Percentiles rank a stretch among this genome's conserved stretches.
phyloP scores from a whole-genome alignment of 2,113 vertebrate genomes.

The Fulica atra region DNA sequence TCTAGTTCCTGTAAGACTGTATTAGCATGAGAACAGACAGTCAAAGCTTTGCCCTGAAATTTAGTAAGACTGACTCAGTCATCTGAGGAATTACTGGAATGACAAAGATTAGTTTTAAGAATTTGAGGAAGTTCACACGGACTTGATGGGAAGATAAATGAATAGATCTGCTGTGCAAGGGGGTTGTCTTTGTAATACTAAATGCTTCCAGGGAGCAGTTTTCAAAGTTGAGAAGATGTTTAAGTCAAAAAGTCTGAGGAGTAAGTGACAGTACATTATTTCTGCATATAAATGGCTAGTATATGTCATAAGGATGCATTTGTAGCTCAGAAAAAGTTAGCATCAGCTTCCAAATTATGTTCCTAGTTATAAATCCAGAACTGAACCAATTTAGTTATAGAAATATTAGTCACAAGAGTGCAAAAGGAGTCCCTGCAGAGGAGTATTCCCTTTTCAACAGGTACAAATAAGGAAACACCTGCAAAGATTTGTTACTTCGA shows the following conservation, averaged over 20 bases:
- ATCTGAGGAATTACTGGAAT: slow-evolving; percentile 46
- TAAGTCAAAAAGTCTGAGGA: slow-evolving; percentile 23
- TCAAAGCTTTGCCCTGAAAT: slow-evolving; percentile 61
- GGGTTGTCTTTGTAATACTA: slow-evolving; percentile 1
- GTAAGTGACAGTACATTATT: slow-evolving; percentile 43
- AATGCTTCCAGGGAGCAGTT: slow-evolving; percentile 43
- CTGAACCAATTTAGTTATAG: slow-evolving; percentile 59
- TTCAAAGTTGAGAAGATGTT: slow-evolving; percentile 11
- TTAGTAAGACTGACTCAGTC: slow-evolving; percentile 30
- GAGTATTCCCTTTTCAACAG: slow-evolving; percentile 73
- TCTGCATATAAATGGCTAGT: slow-evolving; percentile 57
- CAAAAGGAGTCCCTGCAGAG: slow-evolving; percentile 79
- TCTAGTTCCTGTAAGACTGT: slow-evolving; percentile 49
- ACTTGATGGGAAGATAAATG: not conserved
- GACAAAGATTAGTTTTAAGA: not conserved
- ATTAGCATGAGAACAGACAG: slow-evolving; percentile 55
- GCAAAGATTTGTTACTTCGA: slow-evolving; percentile 77
- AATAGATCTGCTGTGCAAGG: not conserved
- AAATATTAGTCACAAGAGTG: slow-evolving; percentile 79
- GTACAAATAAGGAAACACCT: slow-evolving; percentile 73
- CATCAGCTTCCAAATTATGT: slow-evolving; percentile 60
- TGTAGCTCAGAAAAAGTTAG: slow-evolving; percentile 68
- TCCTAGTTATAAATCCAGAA: slow-evolving; percentile 69
- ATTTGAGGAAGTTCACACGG: not conserved
- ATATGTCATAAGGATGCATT: slow-evolving; percentile 61